Percentiles rank a stretch among this genome's conserved stretches.
These are phyloP conservation scores for Chionis minor DNA, from an alignment of 2,113 vertebrate species.

Conservation along the genomic window DNA sequence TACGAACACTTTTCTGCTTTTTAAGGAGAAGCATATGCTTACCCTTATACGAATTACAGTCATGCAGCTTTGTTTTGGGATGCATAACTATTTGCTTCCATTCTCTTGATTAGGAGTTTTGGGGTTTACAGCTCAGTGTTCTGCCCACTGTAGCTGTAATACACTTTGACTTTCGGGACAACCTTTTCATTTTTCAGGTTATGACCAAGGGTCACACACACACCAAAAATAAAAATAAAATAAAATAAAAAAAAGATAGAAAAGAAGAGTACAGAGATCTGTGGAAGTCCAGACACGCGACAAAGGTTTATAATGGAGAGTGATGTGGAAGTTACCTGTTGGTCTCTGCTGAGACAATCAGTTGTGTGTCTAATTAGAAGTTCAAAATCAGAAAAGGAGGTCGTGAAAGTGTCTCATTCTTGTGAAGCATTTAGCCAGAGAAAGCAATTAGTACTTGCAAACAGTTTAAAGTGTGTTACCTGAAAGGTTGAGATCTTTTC, in stretches of 20 bases:
- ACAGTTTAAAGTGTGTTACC: constrained; percentile 40
- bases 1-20: neutral
- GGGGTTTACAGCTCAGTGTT: neutral
- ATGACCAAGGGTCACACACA: neutral
- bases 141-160: neutral
- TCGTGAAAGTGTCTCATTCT: neutral
- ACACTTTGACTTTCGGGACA: neutral
- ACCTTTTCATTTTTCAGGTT: neutral
- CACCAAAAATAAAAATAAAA: neutral
- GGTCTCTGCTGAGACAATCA: neutral
- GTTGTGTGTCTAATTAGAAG: neutral
- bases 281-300: neutral
- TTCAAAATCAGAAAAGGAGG: neutral
- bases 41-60: neutral
- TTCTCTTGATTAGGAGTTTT: neutral
- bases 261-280: neutral
- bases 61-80: neutral
- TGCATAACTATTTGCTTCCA: neutral
- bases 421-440: neutral
- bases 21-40: neutral
- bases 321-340: neutral
- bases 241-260: neutral
- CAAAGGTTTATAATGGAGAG: neutral
- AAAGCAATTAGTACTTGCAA: neutral
- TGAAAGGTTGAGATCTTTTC: constrained; percentile 60